Percentiles rank a stretch among this genome's conserved stretches.
phyloP scores from a whole-genome alignment of 2,888 invertebrate genomes.

The Diadegma fenestrale region DNA sequence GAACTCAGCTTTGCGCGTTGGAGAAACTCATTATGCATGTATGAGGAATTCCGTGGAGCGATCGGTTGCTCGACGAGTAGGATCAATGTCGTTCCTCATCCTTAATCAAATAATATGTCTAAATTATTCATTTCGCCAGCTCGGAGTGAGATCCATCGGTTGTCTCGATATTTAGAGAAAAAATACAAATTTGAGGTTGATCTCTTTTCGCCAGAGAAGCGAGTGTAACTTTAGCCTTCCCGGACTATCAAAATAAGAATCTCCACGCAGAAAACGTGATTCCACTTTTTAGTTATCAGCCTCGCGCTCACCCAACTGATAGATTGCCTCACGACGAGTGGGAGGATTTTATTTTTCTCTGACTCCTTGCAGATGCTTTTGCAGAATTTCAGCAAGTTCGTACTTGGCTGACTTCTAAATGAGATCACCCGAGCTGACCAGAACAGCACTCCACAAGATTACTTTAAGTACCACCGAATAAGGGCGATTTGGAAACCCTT shows the following conservation, averaged over 20 bases:
- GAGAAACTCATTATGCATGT: constrained; percentile 21
- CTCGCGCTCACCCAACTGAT: too few species aligned
- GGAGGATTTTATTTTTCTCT: background rate
- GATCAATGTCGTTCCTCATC: background rate
- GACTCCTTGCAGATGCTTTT: constrained; percentile 10
- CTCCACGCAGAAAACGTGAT: too few species aligned
- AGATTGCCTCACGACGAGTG: background rate
- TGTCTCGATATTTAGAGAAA: too few species aligned
- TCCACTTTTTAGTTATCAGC: too few species aligned
- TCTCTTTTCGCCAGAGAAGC: too few species aligned
- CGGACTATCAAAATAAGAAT: too few species aligned
- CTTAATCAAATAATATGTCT: background rate
- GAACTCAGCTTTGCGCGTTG: background rate
- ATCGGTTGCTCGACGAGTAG: background rate
- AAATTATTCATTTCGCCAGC: background rate
- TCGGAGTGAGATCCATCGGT: too few species aligned
- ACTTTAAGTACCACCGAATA: constrained; percentile 26
- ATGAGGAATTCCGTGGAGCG: background rate
- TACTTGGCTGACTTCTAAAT: constrained; percentile 23
- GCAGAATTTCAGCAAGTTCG: constrained; percentile 11
- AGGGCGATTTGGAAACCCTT: background rate
- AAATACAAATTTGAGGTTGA: too few species aligned
- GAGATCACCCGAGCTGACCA: constrained; percentile 12
- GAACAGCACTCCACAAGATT: constrained; percentile 43
- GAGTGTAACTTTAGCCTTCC: too few species aligned